Base-by-base conservation (phyloP, 2,888 invertebrate genomes). In the Lithophane socia region DNA sequence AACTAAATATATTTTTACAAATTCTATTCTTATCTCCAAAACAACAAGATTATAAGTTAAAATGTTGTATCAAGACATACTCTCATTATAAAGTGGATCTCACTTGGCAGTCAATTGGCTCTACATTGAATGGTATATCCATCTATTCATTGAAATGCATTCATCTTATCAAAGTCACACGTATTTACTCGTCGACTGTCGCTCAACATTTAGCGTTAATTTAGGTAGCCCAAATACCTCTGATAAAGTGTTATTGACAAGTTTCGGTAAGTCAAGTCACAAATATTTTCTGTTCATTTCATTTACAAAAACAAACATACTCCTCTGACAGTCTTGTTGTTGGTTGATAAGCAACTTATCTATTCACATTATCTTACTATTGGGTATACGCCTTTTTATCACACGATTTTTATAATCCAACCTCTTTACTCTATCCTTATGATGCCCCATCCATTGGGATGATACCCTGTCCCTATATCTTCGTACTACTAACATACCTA, bases 171-270 rank as follows among this genome's bases (percentile, higher is more conserved):
- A 75, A 47, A 67, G 42, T 63, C 63, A 72, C 68, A 75, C 68
- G 72, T 75, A 80, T 73, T 73, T 79, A 67, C 74, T 79, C 63
- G 42, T 60, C 56, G 72, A 13, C 56, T 37, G 58, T 73, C 73
- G 63, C 54, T 60, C 70, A 80, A 80, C 42, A 64, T 66, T 74
- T 37, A 66, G 49, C 52, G 58, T 63, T 71, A 29, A 76, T 77
- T 82, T 78, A 77, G 58, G 67, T 56, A 73, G 69, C 72, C 74
- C 52, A 64, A 79, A 86, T 84, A 77, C 61, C 60, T 79, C n/a
- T 64, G 71, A 73, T 75, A 75, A 71, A 71, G 79, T 79, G 79
- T 49, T 64, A 79, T 73, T 81, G 61, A 61, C 68, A 78, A 49
- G 66, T 66, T 79, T 54, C 18, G 69, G 68, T 69, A 66, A 61